Conservation (phyloP, 2,113 vertebrate species). For the Cervus canadensis region DNA sequence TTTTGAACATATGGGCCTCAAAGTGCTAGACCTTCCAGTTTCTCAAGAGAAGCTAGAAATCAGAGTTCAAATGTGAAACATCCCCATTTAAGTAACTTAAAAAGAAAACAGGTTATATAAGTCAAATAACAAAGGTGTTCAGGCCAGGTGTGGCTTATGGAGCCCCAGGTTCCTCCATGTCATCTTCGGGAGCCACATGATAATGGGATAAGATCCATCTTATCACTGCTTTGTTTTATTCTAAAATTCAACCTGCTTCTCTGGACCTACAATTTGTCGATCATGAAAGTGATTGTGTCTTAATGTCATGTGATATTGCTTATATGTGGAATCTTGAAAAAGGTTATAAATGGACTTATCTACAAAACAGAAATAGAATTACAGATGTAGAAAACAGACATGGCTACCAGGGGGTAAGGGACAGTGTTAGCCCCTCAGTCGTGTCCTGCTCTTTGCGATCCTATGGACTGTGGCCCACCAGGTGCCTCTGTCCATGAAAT, state of each 20-base stretch:
- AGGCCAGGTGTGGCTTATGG: neutral
- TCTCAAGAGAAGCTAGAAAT: neutral
- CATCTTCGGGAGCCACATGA: neutral
- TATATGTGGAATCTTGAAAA: neutral
- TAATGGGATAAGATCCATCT: neutral
- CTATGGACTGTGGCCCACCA: neutral
- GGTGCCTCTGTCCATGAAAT: neutral
- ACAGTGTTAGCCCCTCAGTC: rapidly evolving
- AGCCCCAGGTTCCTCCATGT: neutral
- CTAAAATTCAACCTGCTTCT: neutral
- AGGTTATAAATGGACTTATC: neutral
- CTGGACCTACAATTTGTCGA: neutral
- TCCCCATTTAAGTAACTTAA: neutral
- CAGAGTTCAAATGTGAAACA: neutral
- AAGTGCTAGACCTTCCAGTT: neutral
- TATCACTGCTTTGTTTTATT: neutral
- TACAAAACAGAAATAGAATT: neutral
- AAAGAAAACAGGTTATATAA: neutral
- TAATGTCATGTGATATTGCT: neutral
- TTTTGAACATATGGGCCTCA: neutral
- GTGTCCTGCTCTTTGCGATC: neutral
- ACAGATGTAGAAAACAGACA: neutral
- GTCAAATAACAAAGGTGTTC: neutral
- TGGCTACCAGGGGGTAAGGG: neutral
- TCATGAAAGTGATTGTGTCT: neutral